Base-by-base conservation (phyloP, 2,113 vertebrate genomes). In the Panthera uncia region DNA sequence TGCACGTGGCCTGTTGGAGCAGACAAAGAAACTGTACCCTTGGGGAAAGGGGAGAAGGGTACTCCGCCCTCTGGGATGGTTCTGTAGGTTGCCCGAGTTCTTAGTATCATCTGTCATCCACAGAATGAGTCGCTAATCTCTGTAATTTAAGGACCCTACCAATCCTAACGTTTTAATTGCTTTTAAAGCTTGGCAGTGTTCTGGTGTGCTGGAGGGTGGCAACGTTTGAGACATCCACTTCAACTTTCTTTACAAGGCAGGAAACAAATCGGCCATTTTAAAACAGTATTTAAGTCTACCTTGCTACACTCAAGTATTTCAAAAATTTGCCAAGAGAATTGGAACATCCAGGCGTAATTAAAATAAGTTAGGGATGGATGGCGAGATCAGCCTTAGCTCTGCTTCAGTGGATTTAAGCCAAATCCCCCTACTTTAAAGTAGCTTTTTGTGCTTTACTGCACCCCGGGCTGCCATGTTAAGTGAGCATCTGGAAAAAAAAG, bases 121-220 rank as follows among this genome's bases (percentile, higher is more conserved):
- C 65, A 38, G 41, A 97, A 93, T 83, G 91, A 93, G 89, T 83
- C 29, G 95, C 78, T 98, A 97, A 97, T 96, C 97, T 97, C 93
- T 95, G 96, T 94, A 98, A 97, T 96, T 98, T 94, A 97, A 98
- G 92, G 92, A 94, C 86, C 73, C 65, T 78, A 71, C 19, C 45
- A 81, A 38, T 41, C 86, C 88, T 76, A 96, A 80, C 48, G 86
- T 86, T 95, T 93, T 96, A 85, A 94, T 82, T 97, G 97, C 94
- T 97, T 95, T 97, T 65, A 97, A 93, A 94, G 92, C 84, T 89
- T 85, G 90, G 90, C 95, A 86, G 88, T 79, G 29, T 83, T 98
- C 85, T 83, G 71, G 38, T 5, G 33, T 80, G 88, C 87, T 52
- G 52, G 63, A 86, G 92, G 92, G 88, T 82, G 80, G 94, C 84